Evolutionary conservation across 1,140 invertebrate genomes (phyloP).

Genomic region (Musca vetustissima): DNA sequence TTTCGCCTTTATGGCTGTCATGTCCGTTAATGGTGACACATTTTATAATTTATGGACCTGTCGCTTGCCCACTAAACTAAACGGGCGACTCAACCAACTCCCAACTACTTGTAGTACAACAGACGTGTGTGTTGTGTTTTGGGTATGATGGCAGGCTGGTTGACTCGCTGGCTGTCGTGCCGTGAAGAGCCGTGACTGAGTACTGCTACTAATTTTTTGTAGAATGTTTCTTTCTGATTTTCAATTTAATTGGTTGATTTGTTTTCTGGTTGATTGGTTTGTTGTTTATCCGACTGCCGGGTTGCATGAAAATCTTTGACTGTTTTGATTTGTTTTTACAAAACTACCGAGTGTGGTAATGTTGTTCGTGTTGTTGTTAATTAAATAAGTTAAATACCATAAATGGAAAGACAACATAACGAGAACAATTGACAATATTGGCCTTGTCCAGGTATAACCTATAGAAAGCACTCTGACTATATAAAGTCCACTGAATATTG

Average conservation of each 20-base stretch:
- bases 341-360: background rate
- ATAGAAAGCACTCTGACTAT: no score
- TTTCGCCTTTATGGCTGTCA: conserved; percentile 17
- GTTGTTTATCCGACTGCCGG: background rate
- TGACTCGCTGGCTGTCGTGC: no score
- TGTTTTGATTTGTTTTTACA: conserved; percentile 5
- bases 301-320: no score
- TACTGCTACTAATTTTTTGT: no score
- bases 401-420: background rate
- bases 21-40: conserved; percentile 21
- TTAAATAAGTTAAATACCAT: background rate
- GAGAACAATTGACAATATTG: no score
- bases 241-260: conserved; percentile 20
- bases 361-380: conserved; percentile 1
- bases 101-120: background rate
- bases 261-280: conserved; percentile 11
- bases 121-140: no score
- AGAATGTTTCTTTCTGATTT: background rate
- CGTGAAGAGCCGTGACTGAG: no score
- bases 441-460: no score
- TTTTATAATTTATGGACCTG: conserved; percentile 22
- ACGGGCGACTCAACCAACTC: background rate
- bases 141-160: no score
- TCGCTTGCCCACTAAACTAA: background rate
- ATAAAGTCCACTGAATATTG: no score